These are phyloP conservation scores for Philopotamus ludificatus DNA, from an alignment of 1,140 invertebrate species.

Conservation along the genomic window DNA sequence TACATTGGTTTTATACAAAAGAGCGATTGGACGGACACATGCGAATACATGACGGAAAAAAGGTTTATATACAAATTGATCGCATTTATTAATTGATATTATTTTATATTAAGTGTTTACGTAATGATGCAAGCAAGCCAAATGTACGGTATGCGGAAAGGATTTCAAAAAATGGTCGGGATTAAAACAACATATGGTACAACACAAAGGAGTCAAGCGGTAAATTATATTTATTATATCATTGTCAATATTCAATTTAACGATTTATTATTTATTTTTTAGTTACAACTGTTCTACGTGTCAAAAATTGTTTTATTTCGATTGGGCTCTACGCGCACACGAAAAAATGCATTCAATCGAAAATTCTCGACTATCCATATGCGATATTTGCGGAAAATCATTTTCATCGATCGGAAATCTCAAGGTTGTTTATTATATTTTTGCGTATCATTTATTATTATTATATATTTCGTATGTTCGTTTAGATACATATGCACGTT, in stretches of 20 bases:
- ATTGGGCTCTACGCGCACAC: constrained; percentile 29
- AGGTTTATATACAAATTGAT: constrained; percentile 10
- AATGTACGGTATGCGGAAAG: constrained; percentile 35
- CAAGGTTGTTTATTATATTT: constrained; percentile 23
- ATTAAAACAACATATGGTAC: constrained; percentile 33
- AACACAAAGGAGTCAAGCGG: constrained; percentile 32
- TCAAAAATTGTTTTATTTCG: constrained; percentile 29
- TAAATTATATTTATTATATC: constrained; percentile 4
- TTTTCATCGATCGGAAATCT: constrained; percentile 33
- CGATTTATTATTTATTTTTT: constrained; percentile 11
- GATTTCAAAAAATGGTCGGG: constrained; percentile 36
- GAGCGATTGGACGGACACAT: constrained; percentile 25
- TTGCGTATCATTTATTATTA: constrained; percentile 7
- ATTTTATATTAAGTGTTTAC: background rate
- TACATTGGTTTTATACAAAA: constrained; percentile 31
- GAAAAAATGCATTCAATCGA: constrained; percentile 17
- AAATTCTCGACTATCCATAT: constrained; percentile 11
- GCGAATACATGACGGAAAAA: constrained; percentile 31
- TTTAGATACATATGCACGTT: constrained; percentile 33
- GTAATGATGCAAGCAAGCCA: constrained; percentile 22
- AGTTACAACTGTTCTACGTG: constrained; percentile 23
- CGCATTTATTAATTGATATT: background rate
- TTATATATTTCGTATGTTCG: background rate
- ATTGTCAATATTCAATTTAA: background rate
- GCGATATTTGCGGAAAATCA: constrained; percentile 32